Evolutionary conservation across 2,888 invertebrate species (phyloP).

Genomic region (Minunthozetes semirufus): DNA sequence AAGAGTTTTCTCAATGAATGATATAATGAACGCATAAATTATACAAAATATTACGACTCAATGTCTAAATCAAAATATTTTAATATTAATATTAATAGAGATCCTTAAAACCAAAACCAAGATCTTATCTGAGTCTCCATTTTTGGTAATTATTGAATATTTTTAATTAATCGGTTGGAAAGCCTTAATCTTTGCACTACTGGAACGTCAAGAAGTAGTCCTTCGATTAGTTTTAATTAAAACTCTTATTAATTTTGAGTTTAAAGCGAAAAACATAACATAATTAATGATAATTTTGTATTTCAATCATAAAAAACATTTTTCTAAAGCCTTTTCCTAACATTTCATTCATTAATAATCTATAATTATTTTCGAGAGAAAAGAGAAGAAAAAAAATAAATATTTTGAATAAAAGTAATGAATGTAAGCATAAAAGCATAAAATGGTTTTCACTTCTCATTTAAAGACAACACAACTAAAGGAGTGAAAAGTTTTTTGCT

Average conservation of each 20-base stretch:
- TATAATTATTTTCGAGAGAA: not conserved
- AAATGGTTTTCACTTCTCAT: not conserved
- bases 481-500: not conserved
- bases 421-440: not conserved
- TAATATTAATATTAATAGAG: no score
- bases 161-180: not conserved
- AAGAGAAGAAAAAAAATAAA: not conserved
- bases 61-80: not conserved
- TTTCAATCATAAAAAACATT: conserved; percentile 2
- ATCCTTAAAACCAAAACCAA: not conserved
- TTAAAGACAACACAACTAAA: not conserved
- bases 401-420: not conserved
- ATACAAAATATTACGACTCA: not conserved
- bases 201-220: not conserved
- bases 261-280: not conserved
- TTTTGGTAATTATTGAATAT: not conserved
- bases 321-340: not conserved
- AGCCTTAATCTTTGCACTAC: not conserved
- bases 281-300: not conserved
- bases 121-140: not conserved
- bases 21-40: not conserved
- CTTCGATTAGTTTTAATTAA: not conserved
- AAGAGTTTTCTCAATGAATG: not conserved
- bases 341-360: not conserved
- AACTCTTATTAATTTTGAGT: not conserved